Evolutionary conservation across 2,888 invertebrate genomes (phyloP).

Genomic region (Netelia virgata): DNA sequence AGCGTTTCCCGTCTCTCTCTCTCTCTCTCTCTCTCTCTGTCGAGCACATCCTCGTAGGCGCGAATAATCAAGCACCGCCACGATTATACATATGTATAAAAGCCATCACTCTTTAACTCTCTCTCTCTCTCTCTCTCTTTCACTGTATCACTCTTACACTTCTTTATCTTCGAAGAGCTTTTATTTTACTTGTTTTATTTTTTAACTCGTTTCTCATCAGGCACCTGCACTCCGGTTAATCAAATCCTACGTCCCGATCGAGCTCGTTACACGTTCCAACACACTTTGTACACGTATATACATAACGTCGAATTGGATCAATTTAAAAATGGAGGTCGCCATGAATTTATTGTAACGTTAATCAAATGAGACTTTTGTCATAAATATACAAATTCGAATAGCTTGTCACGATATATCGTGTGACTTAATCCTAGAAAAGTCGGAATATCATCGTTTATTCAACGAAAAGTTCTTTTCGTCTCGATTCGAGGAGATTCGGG

Average conservation of each 20-base stretch:
- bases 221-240: not conserved
- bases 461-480: too few relatives aligned
- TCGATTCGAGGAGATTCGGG: too few relatives aligned
- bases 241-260: not conserved
- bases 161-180: slow-evolving; percentile 29
- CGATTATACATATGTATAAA: slow-evolving; percentile 55
- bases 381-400: too few relatives aligned
- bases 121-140: not conserved
- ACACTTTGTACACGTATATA: too few relatives aligned
- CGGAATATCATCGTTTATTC: too few relatives aligned
- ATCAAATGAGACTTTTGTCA: too few relatives aligned
- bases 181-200: slow-evolving; percentile 52
- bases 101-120: slow-evolving; percentile 50
- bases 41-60: slow-evolving; percentile 9
- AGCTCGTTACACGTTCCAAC: not conserved
- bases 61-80: slow-evolving; percentile 65
- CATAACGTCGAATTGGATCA: too few relatives aligned
- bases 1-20: not conserved
- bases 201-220: slow-evolving; percentile 19
- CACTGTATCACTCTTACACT: not conserved
- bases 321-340: too few relatives aligned
- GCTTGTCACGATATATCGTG: too few relatives aligned
- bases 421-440: too few relatives aligned
- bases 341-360: too few relatives aligned
- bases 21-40: slow-evolving; percentile 43